A percentile compares a stretch with the other conserved stretches of the same genome.
Conservation (phyloP, 2,888 invertebrate genomes). For the Eustalomyia histrio region DNA sequence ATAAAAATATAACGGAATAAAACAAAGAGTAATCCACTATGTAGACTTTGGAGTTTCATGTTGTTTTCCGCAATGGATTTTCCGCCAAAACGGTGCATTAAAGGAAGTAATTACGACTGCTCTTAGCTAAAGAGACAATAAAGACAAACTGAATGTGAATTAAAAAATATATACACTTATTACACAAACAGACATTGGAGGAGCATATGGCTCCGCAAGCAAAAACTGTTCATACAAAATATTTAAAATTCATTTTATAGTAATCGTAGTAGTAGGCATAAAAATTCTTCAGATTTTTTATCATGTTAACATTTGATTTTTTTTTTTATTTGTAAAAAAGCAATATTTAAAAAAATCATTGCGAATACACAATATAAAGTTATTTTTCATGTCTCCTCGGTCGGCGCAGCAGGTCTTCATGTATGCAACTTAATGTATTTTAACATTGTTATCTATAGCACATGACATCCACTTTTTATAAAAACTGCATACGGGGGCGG, state of each 20-base stretch:
- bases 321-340: neutral
- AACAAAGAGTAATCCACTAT: slow-evolving; percentile 63
- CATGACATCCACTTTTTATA: too few relatives aligned
- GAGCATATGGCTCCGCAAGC: slow-evolving; percentile 47
- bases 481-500: too few relatives aligned
- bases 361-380: too few relatives aligned
- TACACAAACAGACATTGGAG: slow-evolving; percentile 38
- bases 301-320: neutral
- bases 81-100: slow-evolving; percentile 69
- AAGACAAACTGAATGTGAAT: slow-evolving; percentile 67
- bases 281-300: neutral
- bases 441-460: too few relatives aligned
- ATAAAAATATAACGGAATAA: slow-evolving; percentile 18
- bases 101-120: slow-evolving; percentile 77
- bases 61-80: slow-evolving; percentile 65
- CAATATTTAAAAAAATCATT: too few relatives aligned
- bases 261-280: too few relatives aligned
- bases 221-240: neutral
- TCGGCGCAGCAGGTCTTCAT: too few relatives aligned
- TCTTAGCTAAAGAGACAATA: slow-evolving; percentile 67
- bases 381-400: too few relatives aligned
- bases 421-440: too few relatives aligned
- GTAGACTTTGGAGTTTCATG: slow-evolving; percentile 62
- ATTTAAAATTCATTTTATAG: neutral
- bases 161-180: slow-evolving; percentile 19